Evolutionary conservation across 1,140 invertebrate species (phyloP).

Genomic region (Microplitis demolitor): DNA sequence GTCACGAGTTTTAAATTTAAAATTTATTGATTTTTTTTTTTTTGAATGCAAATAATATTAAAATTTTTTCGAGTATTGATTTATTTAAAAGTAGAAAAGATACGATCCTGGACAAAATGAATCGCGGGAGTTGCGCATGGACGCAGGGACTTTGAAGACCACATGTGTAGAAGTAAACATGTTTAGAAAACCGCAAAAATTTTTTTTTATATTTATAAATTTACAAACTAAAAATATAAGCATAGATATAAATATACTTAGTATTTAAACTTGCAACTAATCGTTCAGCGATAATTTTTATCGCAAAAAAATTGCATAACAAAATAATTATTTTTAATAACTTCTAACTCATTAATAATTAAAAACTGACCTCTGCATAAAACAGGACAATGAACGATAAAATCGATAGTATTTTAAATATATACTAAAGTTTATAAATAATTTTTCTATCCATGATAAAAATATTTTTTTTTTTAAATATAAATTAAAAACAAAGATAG

Average conservation of each 20-base stretch:
- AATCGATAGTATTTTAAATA: too few species aligned
- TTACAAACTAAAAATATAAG: background rate
- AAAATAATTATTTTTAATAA: too few species aligned
- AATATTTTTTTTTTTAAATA: too few species aligned
- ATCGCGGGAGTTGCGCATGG: background rate
- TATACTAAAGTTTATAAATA: background rate
- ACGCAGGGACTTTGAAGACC: background rate
- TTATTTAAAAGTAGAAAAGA: background rate
- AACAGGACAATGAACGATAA: too few species aligned
- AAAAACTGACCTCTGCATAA: too few species aligned
- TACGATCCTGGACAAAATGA: slow-evolving; percentile 4
- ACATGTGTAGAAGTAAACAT: slow-evolving; percentile 20
- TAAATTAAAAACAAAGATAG: too few species aligned
- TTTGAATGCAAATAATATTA: background rate
- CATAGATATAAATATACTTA: background rate
- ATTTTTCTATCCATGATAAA: background rate
- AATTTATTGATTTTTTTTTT: too few species aligned
- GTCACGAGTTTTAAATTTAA: too few species aligned
- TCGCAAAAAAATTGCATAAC: too few species aligned
- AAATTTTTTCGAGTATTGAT: slow-evolving; percentile 19
- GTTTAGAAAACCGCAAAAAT: background rate
- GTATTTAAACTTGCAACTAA: too few species aligned
- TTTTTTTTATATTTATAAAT: background rate
- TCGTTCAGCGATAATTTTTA: too few species aligned
- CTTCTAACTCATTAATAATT: too few species aligned